Base-by-base conservation (phyloP, 2,113 vertebrate genomes). In the Megaceryle maxima region DNA sequence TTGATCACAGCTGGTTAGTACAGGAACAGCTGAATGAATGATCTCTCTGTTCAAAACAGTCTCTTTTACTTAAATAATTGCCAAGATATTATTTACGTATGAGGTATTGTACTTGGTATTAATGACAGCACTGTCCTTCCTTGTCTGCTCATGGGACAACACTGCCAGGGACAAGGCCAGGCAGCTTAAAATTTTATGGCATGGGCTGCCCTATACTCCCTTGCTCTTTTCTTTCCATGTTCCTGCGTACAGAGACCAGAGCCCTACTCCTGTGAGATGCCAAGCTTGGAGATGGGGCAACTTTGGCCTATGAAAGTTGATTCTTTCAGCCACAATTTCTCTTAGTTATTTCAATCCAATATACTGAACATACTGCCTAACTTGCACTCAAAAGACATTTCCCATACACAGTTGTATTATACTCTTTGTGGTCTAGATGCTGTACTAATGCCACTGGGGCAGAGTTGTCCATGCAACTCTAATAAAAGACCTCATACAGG, bases 11-110 rank as follows among this genome's bases (percentile, higher is more conserved):
- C 70, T 75, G 48, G 76, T 83, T 87, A 81, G 75, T 31, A n/a
- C 53, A 92, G 86, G 60, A 75, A 16, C 29, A 67, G 77, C 0
- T 90, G 83, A 87, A 91, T 95, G 90, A 95, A 96, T 60, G 86
- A 94, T 87, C 41, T 53, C 26, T 87, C 90, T 82, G 80, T 84
- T 88, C 88, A 89, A 81, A 96, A 76, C 46, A 83, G 22, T 13
- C 83, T 75, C 25, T 76, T 70, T 63, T 72, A 60, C 18, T 87
- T 83, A 37, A 22, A 13, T 18, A 78, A 88, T 64, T 64, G 21
- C 83, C 69, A 81, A 87, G 53, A n/a, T 74, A 68, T 33, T 75
- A 9, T 67, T 93, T 78, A 84, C 8, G 18, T 69, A 37, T 1
- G 5, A 69, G 41, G 41, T 26, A 76, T 53, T 82, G 69, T 81